Evolutionary conservation across 2,113 vertebrate genomes (phyloP).

Genomic region (Centropus bengalensis): DNA sequence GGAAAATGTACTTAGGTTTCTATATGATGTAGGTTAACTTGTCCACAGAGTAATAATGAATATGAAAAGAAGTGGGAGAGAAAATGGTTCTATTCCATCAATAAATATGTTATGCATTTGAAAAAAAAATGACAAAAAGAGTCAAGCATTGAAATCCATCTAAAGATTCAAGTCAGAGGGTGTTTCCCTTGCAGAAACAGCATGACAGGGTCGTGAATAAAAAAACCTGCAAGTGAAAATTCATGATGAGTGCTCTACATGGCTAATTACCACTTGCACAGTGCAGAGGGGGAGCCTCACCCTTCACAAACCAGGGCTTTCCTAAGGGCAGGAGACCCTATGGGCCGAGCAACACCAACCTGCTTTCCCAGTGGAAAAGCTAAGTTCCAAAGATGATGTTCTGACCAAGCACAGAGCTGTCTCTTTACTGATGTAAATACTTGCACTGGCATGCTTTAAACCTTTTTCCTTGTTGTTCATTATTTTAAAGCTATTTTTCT

Average conservation of each 20-base stretch:
- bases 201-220: not conserved
- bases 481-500: not conserved
- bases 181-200: not conserved
- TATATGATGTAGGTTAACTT: not conserved
- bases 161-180: not conserved
- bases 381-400: not conserved
- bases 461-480: not conserved
- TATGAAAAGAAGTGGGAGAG: not conserved
- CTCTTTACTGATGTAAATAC: not conserved
- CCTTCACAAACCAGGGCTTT: not conserved
- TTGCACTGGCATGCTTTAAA: not conserved
- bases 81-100: not conserved
- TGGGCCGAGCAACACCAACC: rapidly evolving
- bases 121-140: not conserved
- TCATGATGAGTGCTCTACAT: not conserved
- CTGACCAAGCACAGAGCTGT: not conserved
- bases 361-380: not conserved
- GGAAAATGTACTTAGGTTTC: not conserved
- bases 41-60: not conserved
- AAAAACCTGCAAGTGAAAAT: not conserved
- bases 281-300: not conserved
- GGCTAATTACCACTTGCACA: rapidly evolving
- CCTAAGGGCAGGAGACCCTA: not conserved
- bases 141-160: not conserved
- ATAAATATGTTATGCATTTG: not conserved